These are phyloP conservation scores for Gopherus evgoodei DNA, from an alignment of 2,113 vertebrate genomes.

Conservation along the genomic window DNA sequence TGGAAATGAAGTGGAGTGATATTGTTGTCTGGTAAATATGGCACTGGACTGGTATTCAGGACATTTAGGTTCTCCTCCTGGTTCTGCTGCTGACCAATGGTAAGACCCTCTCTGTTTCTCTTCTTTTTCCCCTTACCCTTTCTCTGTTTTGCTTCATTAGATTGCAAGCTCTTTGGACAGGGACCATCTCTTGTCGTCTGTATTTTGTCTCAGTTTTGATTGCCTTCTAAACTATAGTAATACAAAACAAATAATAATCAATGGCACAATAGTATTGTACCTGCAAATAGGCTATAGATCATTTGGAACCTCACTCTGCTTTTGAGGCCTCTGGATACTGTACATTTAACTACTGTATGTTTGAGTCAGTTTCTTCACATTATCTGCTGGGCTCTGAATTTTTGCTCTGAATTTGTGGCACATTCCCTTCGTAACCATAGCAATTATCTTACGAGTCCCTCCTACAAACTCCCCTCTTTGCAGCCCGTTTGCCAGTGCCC, in stretches of 20 bases:
- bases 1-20: background rate
- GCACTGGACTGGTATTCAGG: background rate
- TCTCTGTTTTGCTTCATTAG: too few relatives aligned
- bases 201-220: background rate
- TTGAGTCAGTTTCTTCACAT: background rate
- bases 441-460: too few relatives aligned
- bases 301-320: too few relatives aligned
- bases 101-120: background rate
- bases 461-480: too few relatives aligned
- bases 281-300: too few relatives aligned
- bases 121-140: background rate
- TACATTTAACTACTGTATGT: background rate
- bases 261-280: too few relatives aligned
- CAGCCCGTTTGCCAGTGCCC: too few relatives aligned
- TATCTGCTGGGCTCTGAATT: background rate
- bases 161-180: background rate
- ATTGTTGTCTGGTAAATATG: background rate
- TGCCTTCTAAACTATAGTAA: background rate
- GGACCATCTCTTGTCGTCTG: background rate
- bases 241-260: background rate
- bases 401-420: conserved; percentile 24
- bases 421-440: background rate
- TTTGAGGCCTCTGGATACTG: background rate
- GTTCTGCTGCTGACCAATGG: background rate
- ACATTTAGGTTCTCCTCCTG: background rate